These are phyloP conservation scores for Agrotis ipsilon DNA, from an alignment of 2,888 invertebrate species.

Conservation along the genomic window DNA sequence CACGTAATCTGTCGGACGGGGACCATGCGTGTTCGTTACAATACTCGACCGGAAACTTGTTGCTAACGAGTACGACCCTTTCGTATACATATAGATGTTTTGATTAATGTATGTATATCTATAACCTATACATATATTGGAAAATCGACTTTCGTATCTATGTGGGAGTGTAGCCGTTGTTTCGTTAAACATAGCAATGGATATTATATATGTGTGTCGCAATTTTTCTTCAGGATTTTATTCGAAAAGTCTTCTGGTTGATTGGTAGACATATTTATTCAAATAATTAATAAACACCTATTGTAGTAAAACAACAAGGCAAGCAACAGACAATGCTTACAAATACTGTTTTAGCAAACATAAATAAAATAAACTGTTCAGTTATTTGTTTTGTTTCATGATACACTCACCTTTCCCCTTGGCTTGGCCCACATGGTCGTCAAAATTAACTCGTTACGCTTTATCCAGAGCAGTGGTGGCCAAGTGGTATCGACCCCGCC, in stretches of 20 bases:
- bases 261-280: too few relatives aligned
- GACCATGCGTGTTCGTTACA: conserved; percentile 41
- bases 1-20: conserved; percentile 31
- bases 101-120: conserved; percentile 7
- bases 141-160: too few relatives aligned
- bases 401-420: too few relatives aligned
- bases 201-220: too few relatives aligned
- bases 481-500: too few relatives aligned
- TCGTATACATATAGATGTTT: conserved; percentile 15
- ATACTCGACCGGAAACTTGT: conserved; percentile 40
- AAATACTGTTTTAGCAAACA: conserved; percentile 19
- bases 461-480: too few relatives aligned
- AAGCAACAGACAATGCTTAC: conserved; percentile 4
- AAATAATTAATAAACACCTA: background rate
- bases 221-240: too few relatives aligned
- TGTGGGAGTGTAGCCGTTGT: too few relatives aligned
- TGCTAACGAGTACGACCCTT: conserved; percentile 36
- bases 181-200: too few relatives aligned
- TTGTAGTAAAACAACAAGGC: conserved; percentile 1
- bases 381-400: background rate
- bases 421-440: too few relatives aligned
- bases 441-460: too few relatives aligned
- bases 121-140: background rate
- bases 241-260: too few relatives aligned
- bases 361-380: conserved; percentile 10